These are phyloP conservation scores for Clarias magur DNA, from an alignment of 2,113 vertebrate genomes.

Conservation along the genomic window DNA sequence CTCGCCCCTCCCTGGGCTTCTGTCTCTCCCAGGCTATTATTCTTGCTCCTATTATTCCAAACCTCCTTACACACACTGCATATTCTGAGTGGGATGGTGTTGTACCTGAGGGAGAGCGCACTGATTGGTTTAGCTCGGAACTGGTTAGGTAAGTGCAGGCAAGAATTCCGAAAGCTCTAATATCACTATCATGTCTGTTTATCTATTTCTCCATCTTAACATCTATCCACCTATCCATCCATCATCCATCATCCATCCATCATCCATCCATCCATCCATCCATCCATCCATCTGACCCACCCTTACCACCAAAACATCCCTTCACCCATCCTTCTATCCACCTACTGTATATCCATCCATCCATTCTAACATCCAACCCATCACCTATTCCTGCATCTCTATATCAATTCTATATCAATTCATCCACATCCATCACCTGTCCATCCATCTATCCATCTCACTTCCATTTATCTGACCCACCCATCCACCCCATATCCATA, in stretches of 20 bases:
- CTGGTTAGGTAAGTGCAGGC: neutral
- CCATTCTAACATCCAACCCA: neutral
- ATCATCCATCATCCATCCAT: neutral
- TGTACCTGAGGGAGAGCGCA: neutral
- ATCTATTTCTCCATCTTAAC: neutral
- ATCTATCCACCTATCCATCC: neutral
- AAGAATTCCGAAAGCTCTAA: neutral
- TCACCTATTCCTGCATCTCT: too few species aligned
- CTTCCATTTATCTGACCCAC: too few species aligned
- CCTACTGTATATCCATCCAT: too few species aligned
- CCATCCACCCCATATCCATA: neutral
- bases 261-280: neutral
- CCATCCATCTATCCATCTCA: too few species aligned
- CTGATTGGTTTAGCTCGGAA: neutral
- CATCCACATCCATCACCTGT: neutral
- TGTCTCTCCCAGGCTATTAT: slow-evolving; percentile 30
- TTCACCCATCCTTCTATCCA: neutral
- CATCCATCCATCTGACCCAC: neutral
- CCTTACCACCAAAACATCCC: neutral
- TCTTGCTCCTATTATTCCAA: slow-evolving; percentile 16
- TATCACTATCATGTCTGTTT: neutral
- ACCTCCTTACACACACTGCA: neutral
- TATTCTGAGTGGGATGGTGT: slow-evolving; percentile 6
- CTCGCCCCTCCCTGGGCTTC: slow-evolving; percentile 45
- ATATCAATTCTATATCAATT: too few species aligned